phyloP scores from a whole-genome alignment of 2,888 invertebrate species.

The Callosobruchus maculatus region DNA sequence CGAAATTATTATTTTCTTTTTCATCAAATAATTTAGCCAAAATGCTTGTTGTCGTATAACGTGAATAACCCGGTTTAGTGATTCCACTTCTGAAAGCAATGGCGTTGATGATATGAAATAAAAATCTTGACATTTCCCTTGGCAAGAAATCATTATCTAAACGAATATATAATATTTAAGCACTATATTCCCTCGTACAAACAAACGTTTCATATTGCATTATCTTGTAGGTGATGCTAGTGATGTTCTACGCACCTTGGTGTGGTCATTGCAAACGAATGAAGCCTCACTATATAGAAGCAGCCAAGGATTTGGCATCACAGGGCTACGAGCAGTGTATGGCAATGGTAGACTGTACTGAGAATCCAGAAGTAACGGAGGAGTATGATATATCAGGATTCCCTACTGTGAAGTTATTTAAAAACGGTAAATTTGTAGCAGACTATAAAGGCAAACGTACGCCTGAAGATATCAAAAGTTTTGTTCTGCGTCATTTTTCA shows the following conservation, averaged over 20 bases:
- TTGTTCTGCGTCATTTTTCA: constrained; percentile 15
- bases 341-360: constrained; percentile 65
- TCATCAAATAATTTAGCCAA: no score
- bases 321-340: constrained; percentile 45
- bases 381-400: constrained; percentile 60
- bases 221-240: constrained; percentile 48
- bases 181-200: no score
- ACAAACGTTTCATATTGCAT: background rate
- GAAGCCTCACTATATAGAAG: constrained; percentile 63
- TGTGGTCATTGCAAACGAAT: constrained; percentile 68
- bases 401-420: constrained; percentile 66
- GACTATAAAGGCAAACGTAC: constrained; percentile 59
- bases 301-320: constrained; percentile 52
- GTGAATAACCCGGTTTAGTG: no score
- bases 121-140: no score
- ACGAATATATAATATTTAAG: no score
- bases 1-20: no score
- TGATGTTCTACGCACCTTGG: constrained; percentile 80
- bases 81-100: no score
- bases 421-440: constrained; percentile 50
- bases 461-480: constrained; percentile 51
- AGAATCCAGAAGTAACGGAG: constrained; percentile 57
- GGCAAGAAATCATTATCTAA: no score
- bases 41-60: no score
- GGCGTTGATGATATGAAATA: no score